Conservation (phyloP, 2,888 invertebrate species). For the Lypha dubia region DNA sequence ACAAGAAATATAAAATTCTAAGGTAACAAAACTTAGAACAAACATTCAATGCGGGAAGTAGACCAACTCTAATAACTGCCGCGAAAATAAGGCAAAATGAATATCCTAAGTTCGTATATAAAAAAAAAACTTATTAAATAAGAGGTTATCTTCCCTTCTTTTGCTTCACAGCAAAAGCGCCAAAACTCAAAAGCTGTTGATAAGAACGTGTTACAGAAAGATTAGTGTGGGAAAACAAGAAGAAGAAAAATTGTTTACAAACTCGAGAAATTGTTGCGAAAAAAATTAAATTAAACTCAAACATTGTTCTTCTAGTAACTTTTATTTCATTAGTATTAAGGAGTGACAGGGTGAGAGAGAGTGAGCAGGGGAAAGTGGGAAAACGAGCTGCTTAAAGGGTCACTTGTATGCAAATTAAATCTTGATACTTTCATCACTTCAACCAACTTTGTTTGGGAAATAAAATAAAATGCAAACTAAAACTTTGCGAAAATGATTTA, state of each 20-base stretch:
- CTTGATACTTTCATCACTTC: constrained; percentile 63
- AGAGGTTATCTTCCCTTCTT: background rate
- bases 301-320: background rate
- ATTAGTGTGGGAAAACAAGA: constrained; percentile 47
- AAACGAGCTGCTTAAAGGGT: constrained; percentile 43
- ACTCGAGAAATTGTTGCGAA: constrained; percentile 44
- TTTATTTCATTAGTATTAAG: background rate
- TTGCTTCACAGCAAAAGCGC: constrained; percentile 23
- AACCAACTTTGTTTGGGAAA: constrained; percentile 35
- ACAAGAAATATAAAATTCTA: constrained; percentile 41
- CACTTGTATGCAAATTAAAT: constrained; percentile 68
- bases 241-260: constrained; percentile 63
- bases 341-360: background rate
- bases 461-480: constrained; percentile 28
- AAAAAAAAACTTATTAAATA: background rate
- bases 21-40: constrained; percentile 43
- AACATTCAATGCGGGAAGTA: constrained; percentile 15
- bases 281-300: constrained; percentile 44
- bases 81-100: background rate
- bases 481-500: constrained; percentile 39
- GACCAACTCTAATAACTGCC: background rate
- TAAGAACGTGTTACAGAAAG: constrained; percentile 48
- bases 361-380: background rate
- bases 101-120: background rate
- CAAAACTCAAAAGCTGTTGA: constrained; percentile 40